These are phyloP conservation scores for Eumacrocentrus americanus DNA, from an alignment of 2,888 invertebrate species.

Conservation along the genomic window DNA sequence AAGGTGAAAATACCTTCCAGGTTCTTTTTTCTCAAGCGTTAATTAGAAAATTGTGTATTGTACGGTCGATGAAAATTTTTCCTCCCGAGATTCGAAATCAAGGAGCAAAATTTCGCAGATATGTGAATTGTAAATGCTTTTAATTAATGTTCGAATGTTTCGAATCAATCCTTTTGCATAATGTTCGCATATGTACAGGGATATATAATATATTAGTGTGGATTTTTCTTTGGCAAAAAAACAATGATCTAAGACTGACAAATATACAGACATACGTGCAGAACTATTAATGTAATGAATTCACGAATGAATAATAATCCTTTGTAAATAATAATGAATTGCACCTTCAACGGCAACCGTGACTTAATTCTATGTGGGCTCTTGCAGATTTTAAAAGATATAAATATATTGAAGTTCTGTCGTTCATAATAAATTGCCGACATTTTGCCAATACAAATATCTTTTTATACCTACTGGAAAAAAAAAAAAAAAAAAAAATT, in stretches of 20 bases:
- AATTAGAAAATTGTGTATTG: not conserved
- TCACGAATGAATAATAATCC: conserved; percentile 48
- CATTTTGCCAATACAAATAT: conserved; percentile 46
- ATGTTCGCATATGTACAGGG: conserved; percentile 36
- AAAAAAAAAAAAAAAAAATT: too few species aligned
- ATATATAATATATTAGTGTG: conserved; percentile 28
- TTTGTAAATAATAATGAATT: conserved; percentile 61
- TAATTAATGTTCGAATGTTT: not conserved
- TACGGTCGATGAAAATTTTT: not conserved
- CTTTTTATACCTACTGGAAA: conserved; percentile 21
- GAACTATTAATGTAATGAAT: conserved; percentile 58
- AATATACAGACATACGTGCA: conserved; percentile 57
- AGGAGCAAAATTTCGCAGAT: not conserved
- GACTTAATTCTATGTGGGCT: conserved; percentile 55
- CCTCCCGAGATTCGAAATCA: not conserved
- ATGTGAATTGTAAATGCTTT: not conserved
- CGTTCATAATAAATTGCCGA: conserved; percentile 53
- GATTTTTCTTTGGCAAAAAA: conserved; percentile 50
- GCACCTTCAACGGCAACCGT: conserved; percentile 55
- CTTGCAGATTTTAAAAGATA: conserved; percentile 38
- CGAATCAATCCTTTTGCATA: conserved; percentile 29
- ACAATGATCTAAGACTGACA: conserved; percentile 58
- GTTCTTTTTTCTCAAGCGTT: not conserved
- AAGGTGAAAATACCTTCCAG: not conserved
- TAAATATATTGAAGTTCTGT: conserved; percentile 46